A percentile compares a stretch with the other conserved stretches of the same genome.
These are phyloP conservation scores for Hirtodrosophila alboralis DNA, from an alignment of 2,888 invertebrate genomes.

Conservation along the genomic window DNA sequence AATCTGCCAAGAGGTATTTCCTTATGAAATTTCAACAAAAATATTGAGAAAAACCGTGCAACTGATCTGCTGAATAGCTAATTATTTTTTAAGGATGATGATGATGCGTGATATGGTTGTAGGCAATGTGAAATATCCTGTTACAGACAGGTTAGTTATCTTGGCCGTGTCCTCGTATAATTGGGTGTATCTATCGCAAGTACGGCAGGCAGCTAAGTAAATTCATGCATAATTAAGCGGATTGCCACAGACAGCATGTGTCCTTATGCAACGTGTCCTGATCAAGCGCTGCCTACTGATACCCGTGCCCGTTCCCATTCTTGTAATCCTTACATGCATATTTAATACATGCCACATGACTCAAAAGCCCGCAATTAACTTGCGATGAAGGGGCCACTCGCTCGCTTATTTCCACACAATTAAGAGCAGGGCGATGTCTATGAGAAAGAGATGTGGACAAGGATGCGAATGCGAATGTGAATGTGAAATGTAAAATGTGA, in stretches of 20 bases:
- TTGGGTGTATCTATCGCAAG: constrained; percentile 43
- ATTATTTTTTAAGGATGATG: not conserved
- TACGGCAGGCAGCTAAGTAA: constrained; percentile 52
- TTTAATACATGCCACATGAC: constrained; percentile 61
- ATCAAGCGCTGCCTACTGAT: constrained; percentile 19
- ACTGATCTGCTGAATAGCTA: no score
- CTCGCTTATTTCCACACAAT: constrained; percentile 66
- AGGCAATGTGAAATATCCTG: not conserved
- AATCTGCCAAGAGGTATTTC: no score
- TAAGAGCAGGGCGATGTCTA: constrained; percentile 39
- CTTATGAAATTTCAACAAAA: no score
- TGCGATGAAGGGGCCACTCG: constrained; percentile 60
- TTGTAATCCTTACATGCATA: constrained; percentile 55
- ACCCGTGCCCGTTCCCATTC: constrained; percentile 15
- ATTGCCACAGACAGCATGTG: constrained; percentile 36
- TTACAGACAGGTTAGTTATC: constrained; percentile 7
- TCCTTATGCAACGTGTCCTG: constrained; percentile 27
- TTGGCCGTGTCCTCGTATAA: constrained; percentile 47
- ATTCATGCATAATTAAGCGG: constrained; percentile 64
- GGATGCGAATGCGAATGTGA: constrained; percentile 5
- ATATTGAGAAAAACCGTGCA: no score
- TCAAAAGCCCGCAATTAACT: constrained; percentile 67
- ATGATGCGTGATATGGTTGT: constrained; percentile 1
- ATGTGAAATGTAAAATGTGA: constrained; percentile 8
- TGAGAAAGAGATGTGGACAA: not conserved